These are phyloP conservation scores for Ceramica pisi DNA, from an alignment of 2,888 invertebrate species.

Conservation along the genomic window DNA sequence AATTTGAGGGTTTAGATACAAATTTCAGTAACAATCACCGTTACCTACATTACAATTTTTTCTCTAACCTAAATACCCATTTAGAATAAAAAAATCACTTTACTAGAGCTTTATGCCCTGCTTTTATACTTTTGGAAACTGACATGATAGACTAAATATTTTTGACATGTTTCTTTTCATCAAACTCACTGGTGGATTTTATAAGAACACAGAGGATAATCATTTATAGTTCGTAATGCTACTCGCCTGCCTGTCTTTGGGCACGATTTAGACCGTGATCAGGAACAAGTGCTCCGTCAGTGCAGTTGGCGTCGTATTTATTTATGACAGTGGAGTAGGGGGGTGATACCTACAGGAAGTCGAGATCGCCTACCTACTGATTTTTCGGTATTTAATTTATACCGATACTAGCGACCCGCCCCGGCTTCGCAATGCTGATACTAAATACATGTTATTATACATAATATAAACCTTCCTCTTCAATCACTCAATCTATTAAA, in stretches of 20 bases:
- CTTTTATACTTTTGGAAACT: slow-evolving; percentile 8
- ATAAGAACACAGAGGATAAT: slow-evolving; percentile 5
- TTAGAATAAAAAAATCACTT: slow-evolving; percentile 21
- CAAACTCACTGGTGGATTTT: neutral
- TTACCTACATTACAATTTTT: slow-evolving; percentile 51
- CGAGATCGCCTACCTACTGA: neutral
- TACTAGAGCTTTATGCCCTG: neutral
- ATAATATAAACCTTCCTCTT: too few species aligned
- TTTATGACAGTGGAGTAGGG: neutral
- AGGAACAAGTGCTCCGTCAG: neutral
- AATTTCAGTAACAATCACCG: slow-evolving; percentile 26
- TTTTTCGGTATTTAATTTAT: too few species aligned
- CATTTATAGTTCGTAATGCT: slow-evolving; percentile 1
- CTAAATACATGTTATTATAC: too few species aligned
- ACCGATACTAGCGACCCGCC: too few species aligned
- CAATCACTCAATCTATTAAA: too few species aligned
- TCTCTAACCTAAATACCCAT: slow-evolving; percentile 41
- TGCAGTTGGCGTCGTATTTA: neutral
- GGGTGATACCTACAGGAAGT: neutral
- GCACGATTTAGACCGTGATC: neutral
- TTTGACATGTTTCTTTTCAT: slow-evolving; percentile 23
- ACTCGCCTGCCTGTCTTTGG: neutral
- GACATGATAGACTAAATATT: slow-evolving; percentile 19
- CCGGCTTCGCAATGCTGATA: too few species aligned
- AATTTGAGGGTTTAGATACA: slow-evolving; percentile 59